Evolutionary conservation across 2,888 invertebrate species (phyloP), one percentile per base, ranked within the genome.

Genomic region (Epinotia bilunana): DNA sequence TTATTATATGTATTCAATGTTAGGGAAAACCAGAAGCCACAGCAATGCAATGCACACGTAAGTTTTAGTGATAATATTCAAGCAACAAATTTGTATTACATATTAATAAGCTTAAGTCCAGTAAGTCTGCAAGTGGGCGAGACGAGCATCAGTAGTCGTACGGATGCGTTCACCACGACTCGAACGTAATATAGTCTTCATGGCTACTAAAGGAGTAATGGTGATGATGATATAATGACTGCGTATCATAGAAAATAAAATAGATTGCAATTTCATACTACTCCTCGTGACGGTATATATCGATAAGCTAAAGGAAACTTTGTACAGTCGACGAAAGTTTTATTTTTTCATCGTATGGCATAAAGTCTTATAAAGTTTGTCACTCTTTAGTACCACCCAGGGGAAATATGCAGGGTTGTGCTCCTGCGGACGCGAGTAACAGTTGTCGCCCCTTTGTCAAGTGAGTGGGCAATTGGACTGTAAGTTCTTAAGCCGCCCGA

Each of bases 71-170:
- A 49, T 55, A 28, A 57, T n/a, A 63, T 43, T 72, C 43, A 62
- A 23, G 28, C 28, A 46, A 23, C 43, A 16, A 39, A 43, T 43
- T 43, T 57, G 23, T 57, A 43, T 28, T 65, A 28, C 23, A 28
- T 28, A 60, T 60, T 65, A 53, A 65, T 72, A 65, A 65, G 72
- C 33, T 60, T 55, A 64, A 3, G 23, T 7, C 6, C n/a, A 60
- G 69, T 64, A 72, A n/a, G 57, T 65, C 20, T 58, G 72, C 33
- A 57, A 58, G 64, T 49, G 46, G 64, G 64, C 46, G 58, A 72
- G 46, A 58, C 43, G 64, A 49, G 46, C 28, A 16, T 53, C 53
- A n/a, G 46, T 53, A 69, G 58, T 60, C 43, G 69, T 46, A 69
- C 28, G 58, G 69, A 60, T 60, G 18, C 43, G 16, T 43, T 43